Evolutionary conservation across 2,888 invertebrate genomes (phyloP).

Genomic region (Bellardia pandia): DNA sequence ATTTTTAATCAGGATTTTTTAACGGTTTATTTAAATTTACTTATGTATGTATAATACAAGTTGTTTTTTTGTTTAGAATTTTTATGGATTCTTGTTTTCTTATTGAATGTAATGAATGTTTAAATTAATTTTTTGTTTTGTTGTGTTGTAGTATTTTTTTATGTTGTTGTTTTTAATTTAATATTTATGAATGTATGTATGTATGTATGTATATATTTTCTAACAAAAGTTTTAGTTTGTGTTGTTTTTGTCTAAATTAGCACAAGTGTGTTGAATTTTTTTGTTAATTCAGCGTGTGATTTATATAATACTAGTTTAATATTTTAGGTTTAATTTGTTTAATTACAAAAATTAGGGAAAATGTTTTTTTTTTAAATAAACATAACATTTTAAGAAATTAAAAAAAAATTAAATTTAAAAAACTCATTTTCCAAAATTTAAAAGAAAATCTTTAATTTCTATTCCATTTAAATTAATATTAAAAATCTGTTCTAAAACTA

Average conservation of each 20-base stretch:
- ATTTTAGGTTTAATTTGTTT: background rate
- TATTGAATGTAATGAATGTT: slow-evolving; percentile 33
- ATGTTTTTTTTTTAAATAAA: no score
- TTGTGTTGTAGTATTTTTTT: slow-evolving; percentile 41
- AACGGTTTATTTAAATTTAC: slow-evolving; percentile 47
- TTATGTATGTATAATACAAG: slow-evolving; percentile 65
- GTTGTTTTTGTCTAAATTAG: slow-evolving; percentile 68
- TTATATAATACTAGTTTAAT: slow-evolving; percentile 39
- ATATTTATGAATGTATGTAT: slow-evolving; percentile 39
- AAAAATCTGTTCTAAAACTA: no score
- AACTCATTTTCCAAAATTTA: no score
- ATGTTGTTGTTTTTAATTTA: slow-evolving; percentile 41
- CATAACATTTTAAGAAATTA: background rate
- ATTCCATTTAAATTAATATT: no score
- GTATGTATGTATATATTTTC: slow-evolving; percentile 63
- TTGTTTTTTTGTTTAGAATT: slow-evolving; percentile 47
- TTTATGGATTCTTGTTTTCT: slow-evolving; percentile 34
- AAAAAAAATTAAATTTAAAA: background rate
- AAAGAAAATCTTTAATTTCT: no score
- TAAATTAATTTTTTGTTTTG: slow-evolving; percentile 49
- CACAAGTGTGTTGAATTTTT: slow-evolving; percentile 64
- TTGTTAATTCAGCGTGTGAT: slow-evolving; percentile 71
- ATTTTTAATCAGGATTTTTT: slow-evolving; percentile 65
- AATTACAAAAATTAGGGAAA: slow-evolving; percentile 9
- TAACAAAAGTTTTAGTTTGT: slow-evolving; percentile 73